Percentiles rank a stretch among this genome's conserved stretches.
Evolutionary conservation across 2,888 invertebrate species (phyloP).

Genomic region (Drosophila siamana): DNA sequence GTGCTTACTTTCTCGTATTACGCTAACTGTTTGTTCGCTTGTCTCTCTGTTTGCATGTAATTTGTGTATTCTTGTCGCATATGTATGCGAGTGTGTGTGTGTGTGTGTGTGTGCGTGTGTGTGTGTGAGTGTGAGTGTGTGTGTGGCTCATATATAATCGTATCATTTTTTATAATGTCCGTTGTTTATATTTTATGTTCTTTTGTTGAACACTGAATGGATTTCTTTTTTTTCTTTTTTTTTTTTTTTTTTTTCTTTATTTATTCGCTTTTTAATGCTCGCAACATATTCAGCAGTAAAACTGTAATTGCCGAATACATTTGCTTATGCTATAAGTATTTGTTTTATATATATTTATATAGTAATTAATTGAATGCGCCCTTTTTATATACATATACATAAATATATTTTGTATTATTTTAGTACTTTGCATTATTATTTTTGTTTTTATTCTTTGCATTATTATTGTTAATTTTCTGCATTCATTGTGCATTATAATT

Average conservation of each 20-base stretch:
- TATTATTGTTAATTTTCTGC: background rate
- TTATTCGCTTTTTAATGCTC: conserved; percentile 26
- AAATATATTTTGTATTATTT: conserved; percentile 11
- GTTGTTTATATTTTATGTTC: conserved; percentile 12
- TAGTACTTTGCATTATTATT: conserved; percentile 9
- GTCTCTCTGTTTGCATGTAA: conserved; percentile 16
- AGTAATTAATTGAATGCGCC: conserved; percentile 53
- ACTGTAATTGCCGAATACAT: conserved; percentile 24
- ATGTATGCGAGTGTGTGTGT: background rate
- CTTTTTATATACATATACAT: conserved; percentile 15
- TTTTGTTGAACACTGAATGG: conserved; percentile 25
- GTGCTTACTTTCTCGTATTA: conserved; percentile 12
- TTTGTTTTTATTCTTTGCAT: conserved; percentile 15
- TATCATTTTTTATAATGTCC: conserved; percentile 4
- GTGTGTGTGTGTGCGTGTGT: conserved; percentile 6
- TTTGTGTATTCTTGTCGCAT: conserved; percentile 13
- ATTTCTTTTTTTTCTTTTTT: background rate
- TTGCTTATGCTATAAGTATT: conserved; percentile 13
- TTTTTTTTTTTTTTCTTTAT: no score
- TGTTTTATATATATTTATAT: conserved; percentile 45
- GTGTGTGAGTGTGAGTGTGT: no score
- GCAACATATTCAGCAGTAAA: conserved; percentile 18
- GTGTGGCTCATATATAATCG: conserved; percentile 24
- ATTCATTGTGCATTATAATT: conserved; percentile 15
- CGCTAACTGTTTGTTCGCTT: conserved; percentile 16